phyloP scores from a whole-genome alignment of 2,888 invertebrate species.

The Ischnura elegans region DNA sequence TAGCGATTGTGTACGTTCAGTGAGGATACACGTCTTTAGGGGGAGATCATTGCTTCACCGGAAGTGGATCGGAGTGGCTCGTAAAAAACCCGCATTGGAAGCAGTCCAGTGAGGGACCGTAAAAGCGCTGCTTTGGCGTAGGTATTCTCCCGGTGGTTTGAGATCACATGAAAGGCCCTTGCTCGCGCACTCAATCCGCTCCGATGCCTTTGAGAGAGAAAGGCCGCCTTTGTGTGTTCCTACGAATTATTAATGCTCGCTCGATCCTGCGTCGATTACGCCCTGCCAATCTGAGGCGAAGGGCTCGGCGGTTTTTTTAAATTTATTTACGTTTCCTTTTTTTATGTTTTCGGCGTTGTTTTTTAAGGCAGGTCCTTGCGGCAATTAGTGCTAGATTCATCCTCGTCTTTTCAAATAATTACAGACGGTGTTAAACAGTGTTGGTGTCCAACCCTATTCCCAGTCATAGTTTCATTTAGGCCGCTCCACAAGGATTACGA shows the following conservation, averaged over 20 bases:
- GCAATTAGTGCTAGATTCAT: background rate
- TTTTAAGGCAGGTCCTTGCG: background rate
- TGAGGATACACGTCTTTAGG: conserved; percentile 19
- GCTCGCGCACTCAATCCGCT: background rate
- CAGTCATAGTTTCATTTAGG: too few species aligned
- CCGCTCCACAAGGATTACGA: too few species aligned
- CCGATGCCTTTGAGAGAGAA: background rate
- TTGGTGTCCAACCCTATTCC: too few species aligned
- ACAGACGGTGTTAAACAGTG: too few species aligned
- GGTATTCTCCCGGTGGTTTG: conserved; percentile 34
- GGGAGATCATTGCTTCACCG: conserved; percentile 50
- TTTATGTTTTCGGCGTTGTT: background rate
- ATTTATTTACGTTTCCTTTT: background rate
- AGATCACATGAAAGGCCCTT: conserved; percentile 37
- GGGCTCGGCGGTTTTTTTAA: background rate
- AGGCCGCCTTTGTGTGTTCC: background rate
- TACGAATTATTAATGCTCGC: background rate
- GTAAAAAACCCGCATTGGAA: conserved; percentile 48
- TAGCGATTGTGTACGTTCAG: conserved; percentile 2
- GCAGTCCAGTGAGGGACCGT: conserved; percentile 27
- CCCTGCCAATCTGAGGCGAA: background rate
- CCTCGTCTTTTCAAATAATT: background rate
- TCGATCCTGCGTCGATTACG: conserved; percentile 9
- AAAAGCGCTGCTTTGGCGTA: conserved; percentile 36
- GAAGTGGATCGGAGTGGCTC: conserved; percentile 36